A percentile compares a stretch with the other conserved stretches of the same genome.
Conservation (phyloP, 2,888 invertebrate species). For the Cosmorhoe ocellata region DNA sequence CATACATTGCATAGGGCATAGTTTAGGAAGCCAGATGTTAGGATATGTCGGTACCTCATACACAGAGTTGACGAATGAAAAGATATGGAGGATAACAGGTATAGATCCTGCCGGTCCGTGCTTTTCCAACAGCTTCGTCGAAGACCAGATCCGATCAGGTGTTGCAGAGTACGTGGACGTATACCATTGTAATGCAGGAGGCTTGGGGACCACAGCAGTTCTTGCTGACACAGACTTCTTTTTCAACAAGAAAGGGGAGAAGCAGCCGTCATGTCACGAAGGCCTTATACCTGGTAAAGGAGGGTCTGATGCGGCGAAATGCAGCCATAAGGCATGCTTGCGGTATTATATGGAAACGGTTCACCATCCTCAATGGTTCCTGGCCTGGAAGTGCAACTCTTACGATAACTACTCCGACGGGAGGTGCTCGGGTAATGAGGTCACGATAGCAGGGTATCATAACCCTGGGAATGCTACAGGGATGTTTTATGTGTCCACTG, state of each 20-base stretch:
- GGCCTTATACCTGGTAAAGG: constrained; percentile 61
- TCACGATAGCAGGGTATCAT: constrained; percentile 67
- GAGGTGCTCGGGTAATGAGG: constrained; percentile 58
- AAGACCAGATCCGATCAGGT: constrained; percentile 75
- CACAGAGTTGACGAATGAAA: constrained; percentile 56
- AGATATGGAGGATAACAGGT: constrained; percentile 64
- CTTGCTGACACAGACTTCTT: constrained; percentile 83
- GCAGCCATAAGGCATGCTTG: constrained; percentile 72
- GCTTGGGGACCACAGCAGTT: constrained; percentile 73
- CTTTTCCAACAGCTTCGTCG: constrained; percentile 64
- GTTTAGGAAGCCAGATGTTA: constrained; percentile 69
- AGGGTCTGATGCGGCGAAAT: constrained; percentile 66
- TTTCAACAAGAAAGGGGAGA: constrained; percentile 80
- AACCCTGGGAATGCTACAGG: constrained; percentile 74
- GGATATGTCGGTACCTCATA: constrained; percentile 58
- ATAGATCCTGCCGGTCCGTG: constrained; percentile 76
- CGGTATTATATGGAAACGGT: constrained; percentile 64
- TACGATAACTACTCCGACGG: constrained; percentile 61
- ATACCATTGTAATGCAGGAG: constrained; percentile 83
- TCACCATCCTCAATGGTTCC: constrained; percentile 53
- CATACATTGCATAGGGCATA: constrained; percentile 70
- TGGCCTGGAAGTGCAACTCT: constrained; percentile 65
- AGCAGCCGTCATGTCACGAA: constrained; percentile 79
- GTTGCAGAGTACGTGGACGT: constrained; percentile 83
- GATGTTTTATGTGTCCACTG: constrained; percentile 68